Evolutionary conservation across 2,888 invertebrate species (phyloP), one percentile per base, ranked within the genome.

Genomic region (Acronicta alni): DNA sequence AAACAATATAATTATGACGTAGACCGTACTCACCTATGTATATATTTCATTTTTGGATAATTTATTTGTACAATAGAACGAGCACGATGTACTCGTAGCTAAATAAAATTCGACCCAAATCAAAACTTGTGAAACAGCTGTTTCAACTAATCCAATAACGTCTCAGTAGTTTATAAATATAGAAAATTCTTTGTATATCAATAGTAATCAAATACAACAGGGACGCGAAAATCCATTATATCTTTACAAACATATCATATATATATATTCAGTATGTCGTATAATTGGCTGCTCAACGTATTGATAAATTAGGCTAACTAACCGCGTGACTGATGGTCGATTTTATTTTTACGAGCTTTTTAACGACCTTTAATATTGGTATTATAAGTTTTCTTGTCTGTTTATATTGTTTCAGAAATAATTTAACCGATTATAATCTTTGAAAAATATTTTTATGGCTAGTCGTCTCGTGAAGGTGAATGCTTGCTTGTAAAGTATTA

Each of bases 301-400:
- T 72, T 69, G 53, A 67, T 67, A 55, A 57, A 73, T 61, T 65
- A 47, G 70, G 70, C 56, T 47, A 57, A 63, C 51, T 45, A 18
- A 47, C 37, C 45, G 10, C 12, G 10, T 64, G 61, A 71, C 37
- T 43, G 60, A 75, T 64, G 53, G 55, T 48, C 32, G 61, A 67
- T 57, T 61, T 63, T 39, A 63, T 64, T 75, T 65, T 73, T 73
- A 75, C 56, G 72, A 67, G 48, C 26, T 32, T 64, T 64, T 73
- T 75, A 62, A 64, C 64, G 64, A 59, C 44, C 60, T 57, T 43
- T 57, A 56, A 67, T 64, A 67, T 71, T 67, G 44, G 54, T 63
- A 60, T 38, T 71, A 61, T 67, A 59, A 51, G 51, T 54, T 72
- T 45, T 44, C 68, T 42, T 72, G 69, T 57, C 51, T 61, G 62